Evolutionary conservation across 2,113 vertebrate genomes (phyloP).

Genomic region (Crotalus viridis): DNA sequence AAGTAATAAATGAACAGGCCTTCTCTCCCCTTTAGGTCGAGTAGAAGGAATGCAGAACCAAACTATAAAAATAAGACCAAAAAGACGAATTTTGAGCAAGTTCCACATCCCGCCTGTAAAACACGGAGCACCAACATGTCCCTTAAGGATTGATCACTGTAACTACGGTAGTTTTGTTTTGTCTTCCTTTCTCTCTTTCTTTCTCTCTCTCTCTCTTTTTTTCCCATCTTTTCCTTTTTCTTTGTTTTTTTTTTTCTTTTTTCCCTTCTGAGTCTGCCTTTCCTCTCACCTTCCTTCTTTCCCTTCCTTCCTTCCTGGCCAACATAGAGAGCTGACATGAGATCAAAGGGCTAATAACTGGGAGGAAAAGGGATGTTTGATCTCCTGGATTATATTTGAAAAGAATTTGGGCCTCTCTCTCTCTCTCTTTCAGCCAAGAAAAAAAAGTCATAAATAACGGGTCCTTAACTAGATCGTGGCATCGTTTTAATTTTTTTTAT

Average conservation of each 20-base stretch:
- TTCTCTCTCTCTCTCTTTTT: background rate
- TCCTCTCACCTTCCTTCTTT: conserved; percentile 64
- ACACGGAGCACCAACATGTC: conserved; percentile 56
- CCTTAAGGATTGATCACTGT: conserved; percentile 66
- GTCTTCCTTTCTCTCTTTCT: conserved; percentile 21
- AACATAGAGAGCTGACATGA: conserved; percentile 79
- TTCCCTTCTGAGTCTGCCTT: background rate
- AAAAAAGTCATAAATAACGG: conserved; percentile 73
- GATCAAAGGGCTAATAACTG: conserved; percentile 95
- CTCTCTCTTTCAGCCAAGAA: conserved; percentile 82
- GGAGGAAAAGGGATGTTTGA: conserved; percentile 90
- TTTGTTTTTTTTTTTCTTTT: conserved; percentile 29
- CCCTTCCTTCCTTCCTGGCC: conserved; percentile 64
- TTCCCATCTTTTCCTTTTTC: conserved; percentile 38
- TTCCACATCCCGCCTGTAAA: conserved; percentile 78
- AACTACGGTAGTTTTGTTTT: conserved; percentile 70
- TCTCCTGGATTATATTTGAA: conserved; percentile 79
- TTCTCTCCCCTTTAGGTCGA: conserved; percentile 88
- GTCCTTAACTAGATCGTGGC: conserved; percentile 63
- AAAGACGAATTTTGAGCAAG: conserved; percentile 71
- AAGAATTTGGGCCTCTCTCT: conserved; percentile 80
- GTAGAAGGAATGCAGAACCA: conserved; percentile 98
- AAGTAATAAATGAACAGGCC: conserved; percentile 97
- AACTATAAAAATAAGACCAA: conserved; percentile 98
- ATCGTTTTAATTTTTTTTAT: conserved; percentile 6